Base-by-base conservation (phyloP, 2,888 invertebrate species). In the Hyposoter didymator region DNA sequence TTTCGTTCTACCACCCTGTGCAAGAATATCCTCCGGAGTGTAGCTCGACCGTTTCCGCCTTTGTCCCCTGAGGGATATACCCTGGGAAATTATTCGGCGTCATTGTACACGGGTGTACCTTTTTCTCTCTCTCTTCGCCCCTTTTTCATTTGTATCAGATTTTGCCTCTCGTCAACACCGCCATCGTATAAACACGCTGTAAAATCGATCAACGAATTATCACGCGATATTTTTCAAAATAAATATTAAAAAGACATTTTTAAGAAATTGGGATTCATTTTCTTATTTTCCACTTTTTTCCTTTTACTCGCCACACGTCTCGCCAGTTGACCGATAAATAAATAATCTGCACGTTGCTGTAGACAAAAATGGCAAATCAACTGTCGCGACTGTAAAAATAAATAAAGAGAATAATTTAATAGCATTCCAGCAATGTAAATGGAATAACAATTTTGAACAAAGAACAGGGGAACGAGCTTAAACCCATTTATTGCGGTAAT, bases 21-120 rank as follows among this genome's bases (percentile, higher is more conserved):
- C 62, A 70, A 72, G 43, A 80, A 73, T 83, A 84, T 84, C 84
- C 78, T 78, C 64, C 74, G 45, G 76, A 75, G 78, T 59, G 78
- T 59, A 76, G 80, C 64, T 45, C 82, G 47, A 83, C 62, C 78
- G 67, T 82, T 69, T 82, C 80, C 81, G 79, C 78, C 78, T 79
- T 66, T 82, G 55, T 70, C 55, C 43, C n/a, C 45, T 45, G 62
- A 28, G 78, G 32, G 72, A 28, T 22, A 82, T 84, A 76, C 69
- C 81, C 85, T 81, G 80, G 75, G 72, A 76, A 80, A 73, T 80
- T 76, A 72, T 76, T 81, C 35, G 52, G 39, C 69, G 55, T 12
- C n/a, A 64, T 47, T 39, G 22, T 19, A 39, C 62, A 70, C 55
- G 39, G 19, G 7, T 52, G 32, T 22, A 78, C 5, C n/a, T 69